Percentiles rank a stretch among this genome's conserved stretches.
Evolutionary conservation across 2,797 vertebrate genomes (phyloP).

Genomic region (Manis javanica): DNA sequence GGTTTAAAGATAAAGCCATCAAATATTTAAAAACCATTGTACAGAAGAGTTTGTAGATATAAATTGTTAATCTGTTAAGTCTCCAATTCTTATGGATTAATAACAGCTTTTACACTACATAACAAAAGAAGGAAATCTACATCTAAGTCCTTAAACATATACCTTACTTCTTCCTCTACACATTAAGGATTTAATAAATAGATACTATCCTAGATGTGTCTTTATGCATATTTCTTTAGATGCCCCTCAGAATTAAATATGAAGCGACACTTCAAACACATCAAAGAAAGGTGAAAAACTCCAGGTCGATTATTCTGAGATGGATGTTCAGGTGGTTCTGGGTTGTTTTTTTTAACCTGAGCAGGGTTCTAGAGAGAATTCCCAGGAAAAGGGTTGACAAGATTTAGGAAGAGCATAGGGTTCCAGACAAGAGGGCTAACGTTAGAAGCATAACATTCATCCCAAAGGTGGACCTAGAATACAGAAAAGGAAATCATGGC

Average conservation of each 20-base stretch:
- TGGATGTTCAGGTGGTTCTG: background rate
- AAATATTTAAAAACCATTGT: background rate
- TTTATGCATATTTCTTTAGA: constrained; percentile 2
- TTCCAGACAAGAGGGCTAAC: background rate
- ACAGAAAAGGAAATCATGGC: background rate
- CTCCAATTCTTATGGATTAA: constrained; percentile 13
- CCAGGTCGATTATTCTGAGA: background rate
- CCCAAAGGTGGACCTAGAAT: background rate
- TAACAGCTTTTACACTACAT: background rate
- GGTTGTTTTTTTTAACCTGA: background rate
- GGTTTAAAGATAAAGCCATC: constrained; percentile 12
- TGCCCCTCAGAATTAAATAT: background rate
- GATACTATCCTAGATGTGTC: background rate
- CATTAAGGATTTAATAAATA: constrained; percentile 3
- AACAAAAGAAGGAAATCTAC: background rate
- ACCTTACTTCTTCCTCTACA: background rate
- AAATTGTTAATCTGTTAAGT: background rate
- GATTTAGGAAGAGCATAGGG: background rate
- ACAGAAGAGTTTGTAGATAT: background rate
- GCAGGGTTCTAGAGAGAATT: background rate
- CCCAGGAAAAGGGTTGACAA: background rate
- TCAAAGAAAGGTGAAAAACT: background rate
- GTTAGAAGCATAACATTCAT: background rate
- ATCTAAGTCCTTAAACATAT: constrained; percentile 9
- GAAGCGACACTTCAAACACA: background rate